Base-by-base conservation (phyloP, 1,140 invertebrate species). In the Dufourea novaeangliae region DNA sequence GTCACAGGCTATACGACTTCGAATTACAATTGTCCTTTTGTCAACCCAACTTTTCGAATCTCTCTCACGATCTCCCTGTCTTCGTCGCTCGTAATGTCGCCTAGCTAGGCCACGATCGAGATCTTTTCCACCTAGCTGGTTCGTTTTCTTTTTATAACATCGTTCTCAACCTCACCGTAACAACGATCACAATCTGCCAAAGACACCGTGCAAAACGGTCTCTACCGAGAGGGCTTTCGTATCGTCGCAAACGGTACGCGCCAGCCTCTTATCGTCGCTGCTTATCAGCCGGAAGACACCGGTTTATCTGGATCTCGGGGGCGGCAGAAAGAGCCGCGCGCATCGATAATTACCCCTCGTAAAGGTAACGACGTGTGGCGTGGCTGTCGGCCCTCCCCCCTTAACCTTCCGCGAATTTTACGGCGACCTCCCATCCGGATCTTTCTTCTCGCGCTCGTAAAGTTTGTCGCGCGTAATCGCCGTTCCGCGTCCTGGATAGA, bases 291-390 rank as follows among this genome's bases (percentile, higher is more conserved):
- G 84, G 83, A 86, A 84, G 79, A 82, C 69, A 10, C 22, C 72
- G 22, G 10, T 34, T 39, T 83, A 86, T 88, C 85, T 84, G 71
- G 29, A 87, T 87, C 81, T 80, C 27, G 46, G 29, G 20, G 56
- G 6, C 69, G 71, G 46, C 57, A 39, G 27, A 67, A 79, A 84
- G 54, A 81, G 54, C 78, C 75, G n/a, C 17, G 82, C 76, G 85
- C 89, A 84, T 88, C 89, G 85, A 89, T 89, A 88, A 89, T 88
- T 83, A 84, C 86, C 75, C 77, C 83, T 89, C 89, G 86, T 90
- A 88, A 89, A 89, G 79, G 54, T 75, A 84, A 68, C 61, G 69
- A 78, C 57, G 81, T 56, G 59, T 64, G 32, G 68, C 59, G 50
- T 52, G 27, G 14, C 25, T 25, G 2, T 32, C 22, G 61, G 22